A percentile compares a stretch with the other conserved stretches of the same genome.
Evolutionary conservation across 2,888 invertebrate species (phyloP).

Genomic region (Mythimna lalbum): DNA sequence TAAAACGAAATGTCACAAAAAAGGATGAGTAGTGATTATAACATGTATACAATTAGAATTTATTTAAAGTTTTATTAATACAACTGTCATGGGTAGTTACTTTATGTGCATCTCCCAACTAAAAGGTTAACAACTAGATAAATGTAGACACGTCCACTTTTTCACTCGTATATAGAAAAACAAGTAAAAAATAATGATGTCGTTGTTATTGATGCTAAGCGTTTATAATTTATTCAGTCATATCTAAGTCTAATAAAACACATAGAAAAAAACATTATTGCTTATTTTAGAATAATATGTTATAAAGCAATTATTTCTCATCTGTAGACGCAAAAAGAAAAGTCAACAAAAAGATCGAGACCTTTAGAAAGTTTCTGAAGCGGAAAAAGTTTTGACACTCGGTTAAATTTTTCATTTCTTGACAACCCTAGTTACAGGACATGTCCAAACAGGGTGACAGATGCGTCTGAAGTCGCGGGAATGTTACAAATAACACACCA

Average conservation of each 20-base stretch:
- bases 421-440: constrained; percentile 25
- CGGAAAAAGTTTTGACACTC: not conserved
- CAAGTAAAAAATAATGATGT: not conserved
- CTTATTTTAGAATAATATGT: too few species aligned
- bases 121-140: not conserved
- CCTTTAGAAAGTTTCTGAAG: not conserved
- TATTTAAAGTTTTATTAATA: not conserved
- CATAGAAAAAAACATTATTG: too few species aligned
- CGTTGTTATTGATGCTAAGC: too few species aligned
- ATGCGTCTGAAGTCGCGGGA: constrained; percentile 39
- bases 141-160: not conserved
- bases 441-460: constrained; percentile 48
- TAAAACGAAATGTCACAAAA: not conserved
- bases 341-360: too few species aligned
- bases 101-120: not conserved
- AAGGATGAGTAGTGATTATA: not conserved
- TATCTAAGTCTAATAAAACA: too few species aligned
- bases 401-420: not conserved
- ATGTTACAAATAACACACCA: constrained; percentile 33
- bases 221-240: too few species aligned
- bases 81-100: not conserved
- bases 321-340: too few species aligned
- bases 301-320: not conserved
- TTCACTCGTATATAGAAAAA: not conserved
- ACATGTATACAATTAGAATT: not conserved